Evolutionary conservation across 2,888 invertebrate species (phyloP).

Genomic region (Nyleta sp.): DNA sequence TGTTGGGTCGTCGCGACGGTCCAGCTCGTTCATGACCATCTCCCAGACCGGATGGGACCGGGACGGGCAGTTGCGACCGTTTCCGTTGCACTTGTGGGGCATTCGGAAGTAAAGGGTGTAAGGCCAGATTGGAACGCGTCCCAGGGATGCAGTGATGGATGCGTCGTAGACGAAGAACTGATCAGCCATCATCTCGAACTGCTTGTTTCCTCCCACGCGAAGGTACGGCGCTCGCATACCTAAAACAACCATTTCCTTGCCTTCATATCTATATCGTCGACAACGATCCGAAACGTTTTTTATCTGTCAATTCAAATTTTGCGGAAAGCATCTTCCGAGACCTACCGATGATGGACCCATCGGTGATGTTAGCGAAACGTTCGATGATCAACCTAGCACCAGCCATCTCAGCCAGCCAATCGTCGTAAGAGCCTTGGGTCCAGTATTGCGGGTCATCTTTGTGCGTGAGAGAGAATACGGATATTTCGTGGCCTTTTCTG

Average conservation of each 20-base stretch:
- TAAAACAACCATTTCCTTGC: not conserved
- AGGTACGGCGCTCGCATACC: conserved; percentile 95
- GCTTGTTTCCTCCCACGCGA: conserved; percentile 96
- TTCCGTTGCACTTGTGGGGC: conserved; percentile 97
- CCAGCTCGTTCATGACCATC: conserved; percentile 98
- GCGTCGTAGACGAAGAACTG: conserved; percentile 98
- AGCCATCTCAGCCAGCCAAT: conserved; percentile 98
- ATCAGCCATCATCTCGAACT: conserved; percentile 99
- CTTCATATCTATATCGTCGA: no score
- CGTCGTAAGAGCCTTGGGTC: conserved; percentile 93
- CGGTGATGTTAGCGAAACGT: conserved; percentile 96
- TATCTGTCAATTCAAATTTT: no score
- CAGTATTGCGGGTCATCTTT: conserved; percentile 96
- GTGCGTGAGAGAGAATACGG: conserved; percentile 97
- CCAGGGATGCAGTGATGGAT: conserved; percentile 95
- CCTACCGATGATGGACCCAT: conserved; percentile 90
- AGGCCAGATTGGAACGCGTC: conserved; percentile 97
- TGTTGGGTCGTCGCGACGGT: conserved; percentile 95
- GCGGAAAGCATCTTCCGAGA: no score
- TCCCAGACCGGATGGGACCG: conserved; percentile 97
- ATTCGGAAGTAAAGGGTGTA: conserved; percentile 99
- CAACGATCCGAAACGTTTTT: no score
- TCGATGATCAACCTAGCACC: conserved; percentile 91
- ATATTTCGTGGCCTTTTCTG: conserved; percentile 96
- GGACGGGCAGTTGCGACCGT: conserved; percentile 96